A percentile compares a stretch with the other conserved stretches of the same genome.
These are phyloP conservation scores for Mugil cephalus DNA, from an alignment of 2,113 vertebrate species.

Conservation along the genomic window DNA sequence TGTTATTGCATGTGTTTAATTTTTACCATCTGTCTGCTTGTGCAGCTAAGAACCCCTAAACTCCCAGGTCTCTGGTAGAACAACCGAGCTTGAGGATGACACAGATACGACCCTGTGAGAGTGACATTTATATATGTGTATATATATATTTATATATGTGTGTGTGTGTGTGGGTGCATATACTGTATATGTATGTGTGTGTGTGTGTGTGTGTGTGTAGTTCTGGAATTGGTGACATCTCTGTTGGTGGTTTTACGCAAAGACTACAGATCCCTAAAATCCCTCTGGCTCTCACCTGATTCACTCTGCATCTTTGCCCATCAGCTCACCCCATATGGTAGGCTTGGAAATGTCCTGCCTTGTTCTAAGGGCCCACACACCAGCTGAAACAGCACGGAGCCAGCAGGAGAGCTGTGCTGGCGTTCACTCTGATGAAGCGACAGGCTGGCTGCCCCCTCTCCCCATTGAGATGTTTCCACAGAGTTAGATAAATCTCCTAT, in stretches of 20 bases:
- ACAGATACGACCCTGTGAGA: too few species aligned
- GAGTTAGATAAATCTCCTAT: constrained; percentile 7
- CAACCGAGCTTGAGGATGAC: too few species aligned
- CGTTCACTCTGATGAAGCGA: constrained; percentile 24
- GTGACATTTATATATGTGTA: too few species aligned
- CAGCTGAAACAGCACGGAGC: constrained; percentile 33
- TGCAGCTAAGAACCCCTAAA: too few species aligned
- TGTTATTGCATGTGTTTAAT: too few species aligned
- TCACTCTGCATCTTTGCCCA: constrained; percentile 21
- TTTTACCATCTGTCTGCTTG: too few species aligned
- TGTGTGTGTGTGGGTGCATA: too few species aligned
- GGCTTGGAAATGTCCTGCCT: constrained; percentile 35
- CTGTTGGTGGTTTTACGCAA: constrained; percentile 34
- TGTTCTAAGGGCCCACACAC: constrained; percentile 23
- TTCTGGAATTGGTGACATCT: constrained; percentile 11
- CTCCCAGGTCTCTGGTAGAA: too few species aligned
- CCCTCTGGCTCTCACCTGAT: constrained; percentile 3
- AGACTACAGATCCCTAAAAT: constrained; percentile 28
- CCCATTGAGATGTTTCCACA: constrained; percentile 17
- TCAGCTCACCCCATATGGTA: constrained; percentile 35
- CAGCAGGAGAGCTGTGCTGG: constrained; percentile 31
- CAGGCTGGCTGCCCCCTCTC: constrained; percentile 19
- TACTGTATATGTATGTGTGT: too few species aligned
- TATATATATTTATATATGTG: too few species aligned
- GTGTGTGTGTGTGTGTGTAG: background rate